Evolutionary conservation across 2,113 vertebrate genomes (phyloP), one percentile per base, ranked within the genome.

Genomic region (Phrynocephalus versicolor): DNA sequence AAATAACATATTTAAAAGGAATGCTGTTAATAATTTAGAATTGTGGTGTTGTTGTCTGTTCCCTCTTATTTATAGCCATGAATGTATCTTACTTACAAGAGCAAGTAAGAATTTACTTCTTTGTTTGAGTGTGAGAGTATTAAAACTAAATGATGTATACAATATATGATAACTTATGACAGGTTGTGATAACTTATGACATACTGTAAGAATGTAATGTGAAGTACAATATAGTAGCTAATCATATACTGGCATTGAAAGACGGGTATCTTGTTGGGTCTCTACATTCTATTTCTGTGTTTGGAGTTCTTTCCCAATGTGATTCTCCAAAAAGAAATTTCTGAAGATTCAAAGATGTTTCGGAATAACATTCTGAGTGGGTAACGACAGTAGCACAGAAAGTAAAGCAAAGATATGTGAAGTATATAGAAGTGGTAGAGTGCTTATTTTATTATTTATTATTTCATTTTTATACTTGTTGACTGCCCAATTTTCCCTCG

Each of bases 1-100:
- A 62, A 88, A n/a, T 55, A 41, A 67, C 57, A 55, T 33, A 64
- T 88, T 85, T 87, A 45, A 82, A 78, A 45, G 70, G 37, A 77
- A 10, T 78, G 2, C 5, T 60, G 45, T 33, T 60, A 12, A 57
- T 57, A 27, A 79, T 88, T 88, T 62, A 84, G 89, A 3, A 2
- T 79, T 72, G 55, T 75, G 25, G 10, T n/a, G 45, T 78, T 88
- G 14, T 81, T 88, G 87, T 85, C 8, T 37, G 25, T 76, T 51
- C 19, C 23, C 57, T 73, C 27, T 74, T 21, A n/a, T 83, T 64
- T 74, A 25, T 19, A 41, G 41, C 33, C 37, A 18, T 65, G 60
- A 15, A 35, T 37, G 9, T 9, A 51, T 51, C n/a, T n/a, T n/a
- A n/a, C n/a, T n/a, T n/a, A n/a, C n/a, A n/a, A n/a, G n/a, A n/a